These are phyloP conservation scores for Chaenodraco wilsoni DNA, from an alignment of 2,797 vertebrate genomes.

Conservation along the genomic window DNA sequence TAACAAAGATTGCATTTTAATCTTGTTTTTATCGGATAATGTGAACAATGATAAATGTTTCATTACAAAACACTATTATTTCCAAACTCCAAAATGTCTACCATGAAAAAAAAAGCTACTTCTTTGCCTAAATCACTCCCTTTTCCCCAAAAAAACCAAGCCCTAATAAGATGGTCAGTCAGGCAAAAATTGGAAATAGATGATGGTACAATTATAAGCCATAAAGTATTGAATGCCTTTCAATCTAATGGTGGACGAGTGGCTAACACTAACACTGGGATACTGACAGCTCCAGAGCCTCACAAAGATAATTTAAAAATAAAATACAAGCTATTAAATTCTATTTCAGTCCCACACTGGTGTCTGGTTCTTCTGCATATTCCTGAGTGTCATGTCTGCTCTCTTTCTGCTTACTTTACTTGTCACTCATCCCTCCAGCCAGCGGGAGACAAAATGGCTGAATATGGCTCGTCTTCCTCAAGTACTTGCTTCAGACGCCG, in stretches of 20 bases:
- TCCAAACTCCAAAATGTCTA: not conserved
- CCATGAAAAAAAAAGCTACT: not conserved
- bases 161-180: no score
- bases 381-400: constrained; percentile 20
- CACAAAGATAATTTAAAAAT: no score
- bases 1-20: not conserved
- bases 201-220: no score
- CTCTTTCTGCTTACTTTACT: constrained; percentile 23
- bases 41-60: not conserved
- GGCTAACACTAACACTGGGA: no score
- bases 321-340: not conserved
- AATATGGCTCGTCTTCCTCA: constrained; percentile 33
- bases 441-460: constrained; percentile 31
- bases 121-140: not conserved
- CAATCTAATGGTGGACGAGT: no score
- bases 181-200: no score
- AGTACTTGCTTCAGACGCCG: constrained; percentile 72
- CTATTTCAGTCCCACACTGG: not conserved
- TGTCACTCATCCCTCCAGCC: constrained; percentile 38
- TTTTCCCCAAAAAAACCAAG: no score
- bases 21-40: not conserved
- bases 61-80: not conserved
- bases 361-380: not conserved
- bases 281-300: not conserved
- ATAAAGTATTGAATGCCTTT: no score